These are phyloP conservation scores for Aurelia sp. DNA, from an alignment of 30 jellyfish, hydroid and myxozoan species.

Conservation along the genomic window DNA sequence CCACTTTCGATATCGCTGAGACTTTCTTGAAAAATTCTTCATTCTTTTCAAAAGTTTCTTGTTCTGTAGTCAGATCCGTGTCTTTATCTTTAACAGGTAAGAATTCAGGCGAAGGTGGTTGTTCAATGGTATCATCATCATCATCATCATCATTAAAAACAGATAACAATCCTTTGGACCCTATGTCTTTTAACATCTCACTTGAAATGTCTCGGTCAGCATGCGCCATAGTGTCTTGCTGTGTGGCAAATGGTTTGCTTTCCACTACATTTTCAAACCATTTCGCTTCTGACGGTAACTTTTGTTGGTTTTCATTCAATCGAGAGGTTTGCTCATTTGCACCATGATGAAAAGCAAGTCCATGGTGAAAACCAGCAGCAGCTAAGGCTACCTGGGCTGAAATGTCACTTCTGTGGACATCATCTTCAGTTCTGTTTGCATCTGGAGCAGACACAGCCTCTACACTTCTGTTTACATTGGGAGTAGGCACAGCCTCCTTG, in stretches of 20 bases:
- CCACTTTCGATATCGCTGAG: background rate
- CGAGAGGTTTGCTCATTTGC: background rate
- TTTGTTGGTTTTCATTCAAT: conserved; percentile 1
- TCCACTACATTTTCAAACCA: conserved; percentile 24
- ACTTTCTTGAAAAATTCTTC: background rate
- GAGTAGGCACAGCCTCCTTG: too few species aligned
- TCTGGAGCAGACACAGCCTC: too few species aligned
- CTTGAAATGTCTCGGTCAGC: too few species aligned
- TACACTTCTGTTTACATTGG: too few species aligned
- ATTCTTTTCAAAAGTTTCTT: background rate
- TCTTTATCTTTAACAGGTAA: conserved; percentile 51
- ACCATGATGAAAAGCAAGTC: background rate
- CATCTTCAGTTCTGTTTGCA: background rate
- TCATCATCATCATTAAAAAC: background rate
- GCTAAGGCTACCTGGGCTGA: conserved; percentile 65
- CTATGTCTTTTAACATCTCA: too few species aligned
- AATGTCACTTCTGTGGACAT: background rate
- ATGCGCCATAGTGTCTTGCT: too few species aligned
- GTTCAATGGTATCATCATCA: conserved; percentile 9
- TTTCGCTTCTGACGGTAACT: conserved; percentile 46
- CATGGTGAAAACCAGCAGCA: conserved; percentile 44
- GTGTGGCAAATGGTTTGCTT: too few species aligned
- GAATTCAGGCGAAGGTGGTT: conserved; percentile 71
- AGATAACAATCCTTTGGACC: too few species aligned
- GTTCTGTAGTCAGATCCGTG: background rate